Evolutionary conservation across 2,888 invertebrate species (phyloP), one percentile per base, ranked within the genome.

Genomic region (Octodonta nipae): DNA sequence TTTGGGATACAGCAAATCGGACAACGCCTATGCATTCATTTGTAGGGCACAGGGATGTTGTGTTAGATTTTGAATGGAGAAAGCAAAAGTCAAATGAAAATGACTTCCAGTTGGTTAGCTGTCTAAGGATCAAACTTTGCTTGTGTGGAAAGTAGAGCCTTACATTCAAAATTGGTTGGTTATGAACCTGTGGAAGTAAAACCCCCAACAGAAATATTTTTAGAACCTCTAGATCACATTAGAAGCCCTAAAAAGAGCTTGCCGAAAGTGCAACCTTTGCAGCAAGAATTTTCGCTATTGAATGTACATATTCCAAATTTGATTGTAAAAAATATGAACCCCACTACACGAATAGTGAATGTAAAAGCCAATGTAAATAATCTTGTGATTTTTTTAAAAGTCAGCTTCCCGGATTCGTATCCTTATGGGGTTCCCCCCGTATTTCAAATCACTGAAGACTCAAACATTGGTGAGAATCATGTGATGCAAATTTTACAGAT

Each of bases 1-100:
- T 87, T 11, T 87, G 86, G 86, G 81, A 80, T 52, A 73, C 74
- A 28, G 66, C 71, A 11, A 70, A 68, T 49, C 75, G 79, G 47
- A 76, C 76, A 26, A 63, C 80, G 24, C 80, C 89, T 2, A 79
- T 89, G 26, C 88, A 91, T 55, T 84, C 88, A 15, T 82, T 92
- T 58, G 6, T 12, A 14, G 28, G 92, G 0, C 92, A 93, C 52
- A 81, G 84, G 5, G 92, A 93, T 64, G 88, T 89, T 26, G 87
- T 95, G 4, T 68, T 92, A 36, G 92, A 93, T 52, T 93, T 93
- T 71, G 87, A 88, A 42, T 93, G 92, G 92, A 71, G 88, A 32
- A 80, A 82, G 40, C 75, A 77, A 51, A 65, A 63, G 44, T 51
- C 55, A 20, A 66, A 65, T 37, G 63, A 59, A 29, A 50, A 67